Conservation (phyloP, 2,113 vertebrate species). For the Myxocyprinus asiaticus region DNA sequence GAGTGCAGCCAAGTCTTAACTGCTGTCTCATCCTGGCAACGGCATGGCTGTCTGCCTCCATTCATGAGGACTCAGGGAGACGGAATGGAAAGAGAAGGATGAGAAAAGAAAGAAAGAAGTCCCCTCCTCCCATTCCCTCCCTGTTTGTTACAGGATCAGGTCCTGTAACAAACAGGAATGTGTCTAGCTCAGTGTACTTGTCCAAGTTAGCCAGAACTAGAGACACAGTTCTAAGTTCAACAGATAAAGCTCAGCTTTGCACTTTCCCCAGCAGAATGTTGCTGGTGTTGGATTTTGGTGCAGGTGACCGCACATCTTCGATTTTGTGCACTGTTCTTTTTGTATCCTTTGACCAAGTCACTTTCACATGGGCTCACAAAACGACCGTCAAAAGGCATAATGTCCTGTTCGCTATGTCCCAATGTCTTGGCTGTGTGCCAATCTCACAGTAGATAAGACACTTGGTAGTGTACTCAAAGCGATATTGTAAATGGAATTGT, state of each 20-base stretch:
- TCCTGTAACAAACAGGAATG: slow-evolving; percentile 46
- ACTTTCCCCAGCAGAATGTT: slow-evolving; percentile 47
- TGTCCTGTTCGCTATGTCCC: slow-evolving; percentile 20
- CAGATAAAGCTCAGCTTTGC: slow-evolving; percentile 53
- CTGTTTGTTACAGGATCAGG: slow-evolving; percentile 32
- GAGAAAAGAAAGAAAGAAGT: slow-evolving; percentile 40
- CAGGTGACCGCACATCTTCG: slow-evolving; percentile 45
- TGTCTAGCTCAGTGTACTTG: slow-evolving; percentile 36
- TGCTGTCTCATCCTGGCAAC: slow-evolving; percentile 76
- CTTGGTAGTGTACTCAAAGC: slow-evolving; percentile 28
- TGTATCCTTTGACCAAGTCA: not conserved
- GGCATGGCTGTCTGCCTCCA: slow-evolving; percentile 70
- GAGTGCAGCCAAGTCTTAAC: slow-evolving; percentile 79
- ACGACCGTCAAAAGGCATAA: slow-evolving; percentile 37
- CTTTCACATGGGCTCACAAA: slow-evolving; percentile 23
- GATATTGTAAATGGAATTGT: not conserved
- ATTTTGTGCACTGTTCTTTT: slow-evolving; percentile 43
- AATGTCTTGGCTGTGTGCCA: slow-evolving; percentile 40
- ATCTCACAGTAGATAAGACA: slow-evolving; percentile 24
- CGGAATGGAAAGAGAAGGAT: slow-evolving; percentile 33
- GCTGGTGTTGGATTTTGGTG: slow-evolving; percentile 48
- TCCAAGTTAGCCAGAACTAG: slow-evolving; percentile 34
- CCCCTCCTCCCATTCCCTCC: slow-evolving; percentile 23
- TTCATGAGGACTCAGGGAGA: slow-evolving; percentile 65
- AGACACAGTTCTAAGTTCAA: slow-evolving; percentile 43